phyloP scores from a whole-genome alignment of 2,888 invertebrate species.

The Conomelus anceps region DNA sequence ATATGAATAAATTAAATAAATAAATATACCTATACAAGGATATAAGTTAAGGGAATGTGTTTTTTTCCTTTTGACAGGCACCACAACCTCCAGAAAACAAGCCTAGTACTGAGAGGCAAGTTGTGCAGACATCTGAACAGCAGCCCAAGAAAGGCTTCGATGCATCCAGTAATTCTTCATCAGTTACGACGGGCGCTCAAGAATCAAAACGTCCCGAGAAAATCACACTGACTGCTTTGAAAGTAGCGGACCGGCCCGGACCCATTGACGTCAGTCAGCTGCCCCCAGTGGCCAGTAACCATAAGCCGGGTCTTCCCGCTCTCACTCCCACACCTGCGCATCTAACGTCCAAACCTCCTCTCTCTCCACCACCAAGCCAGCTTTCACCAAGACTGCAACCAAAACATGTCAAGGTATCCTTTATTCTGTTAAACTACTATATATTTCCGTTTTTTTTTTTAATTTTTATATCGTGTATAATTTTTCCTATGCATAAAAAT shows the following conservation, averaged over 20 bases:
- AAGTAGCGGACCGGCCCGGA: neutral
- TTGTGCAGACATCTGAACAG: neutral
- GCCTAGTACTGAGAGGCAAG: neutral
- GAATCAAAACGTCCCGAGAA: neutral
- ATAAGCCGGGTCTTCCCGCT: neutral
- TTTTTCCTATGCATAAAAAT: no score
- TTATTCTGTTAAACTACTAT: no score
- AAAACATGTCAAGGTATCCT: constrained; percentile 37
- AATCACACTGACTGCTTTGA: neutral
- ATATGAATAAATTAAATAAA: no score
- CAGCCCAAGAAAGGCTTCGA: neutral
- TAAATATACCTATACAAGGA: no score
- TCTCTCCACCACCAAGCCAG: constrained; percentile 49
- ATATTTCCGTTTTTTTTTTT: no score
- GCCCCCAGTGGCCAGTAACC: neutral
- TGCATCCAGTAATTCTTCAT: neutral
- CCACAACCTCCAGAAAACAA: neutral
- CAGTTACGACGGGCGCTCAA: neutral
- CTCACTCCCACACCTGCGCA: constrained; percentile 8
- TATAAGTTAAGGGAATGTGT: no score
- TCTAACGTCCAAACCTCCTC: constrained; percentile 52
- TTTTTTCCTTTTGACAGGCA: neutral
- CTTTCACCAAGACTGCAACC: constrained; percentile 38
- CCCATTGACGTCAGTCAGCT: neutral
- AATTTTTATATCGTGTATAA: no score